Base-by-base conservation (phyloP, 1,140 invertebrate species). In the Mya arenaria region DNA sequence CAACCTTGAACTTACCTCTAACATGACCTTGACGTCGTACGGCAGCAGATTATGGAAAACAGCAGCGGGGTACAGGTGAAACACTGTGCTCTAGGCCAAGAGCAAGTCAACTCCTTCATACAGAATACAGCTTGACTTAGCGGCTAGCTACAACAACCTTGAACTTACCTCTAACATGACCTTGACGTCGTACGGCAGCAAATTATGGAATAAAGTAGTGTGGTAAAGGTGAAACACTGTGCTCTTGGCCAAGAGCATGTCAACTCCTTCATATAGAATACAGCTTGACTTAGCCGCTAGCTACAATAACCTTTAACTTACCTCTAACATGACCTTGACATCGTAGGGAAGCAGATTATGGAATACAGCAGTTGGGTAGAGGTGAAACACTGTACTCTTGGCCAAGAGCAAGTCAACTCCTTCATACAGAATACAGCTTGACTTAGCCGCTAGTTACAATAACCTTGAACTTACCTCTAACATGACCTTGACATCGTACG, bases 41-140 rank as follows among this genome's bases (percentile, higher is more conserved):
- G 98, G 98, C 83, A 99, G 92, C 77, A 96, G 95, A 92, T 99
- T 99, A 86, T 97, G 96, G n/a, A 99, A 93, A 86, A 96, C 95
- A 0, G 98, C 95, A 5, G 97, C 96, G 0, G 98, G 97, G 71
- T 96, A 95, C 13, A 99, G 93, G 73, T 97, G 95, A 34, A 99
- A 95, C 71, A 96, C 96, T 91, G 97, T 98, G n/a, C 95, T 95
- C 4, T 96, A 96, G 77, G 97, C 95, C 0, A 96, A 97, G 86
- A 96, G 95, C 37, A 96, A 94, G 55, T 93, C 95, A 0, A 96
- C 95, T 81, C 95, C 90, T 98, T n/a, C n/a, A n/a, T n/a, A n/a
- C n/a, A n/a, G n/a, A n/a, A n/a, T n/a, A n/a, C n/a, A n/a, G n/a
- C n/a, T n/a, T n/a, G n/a, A n/a, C n/a, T n/a, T n/a, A n/a, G n/a